Percentiles rank a stretch among this genome's conserved stretches.
phyloP scores from a whole-genome alignment of 2,113 vertebrate species.

The Camelus dromedarius region DNA sequence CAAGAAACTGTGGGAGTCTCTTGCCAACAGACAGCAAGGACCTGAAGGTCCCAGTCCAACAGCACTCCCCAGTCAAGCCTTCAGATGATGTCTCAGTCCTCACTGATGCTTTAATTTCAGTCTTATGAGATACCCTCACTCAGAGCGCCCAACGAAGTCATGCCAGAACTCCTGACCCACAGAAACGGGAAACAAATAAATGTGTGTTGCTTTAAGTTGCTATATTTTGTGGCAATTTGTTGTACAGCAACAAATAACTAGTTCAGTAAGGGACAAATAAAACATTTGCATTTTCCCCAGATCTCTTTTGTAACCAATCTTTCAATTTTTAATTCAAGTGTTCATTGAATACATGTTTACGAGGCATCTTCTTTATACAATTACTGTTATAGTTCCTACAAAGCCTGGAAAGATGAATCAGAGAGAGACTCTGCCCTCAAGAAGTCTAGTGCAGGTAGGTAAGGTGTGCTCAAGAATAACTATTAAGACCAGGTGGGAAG shows the following conservation, averaged over 20 bases:
- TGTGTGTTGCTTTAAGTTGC: background rate
- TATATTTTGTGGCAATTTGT: background rate
- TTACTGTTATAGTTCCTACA: background rate
- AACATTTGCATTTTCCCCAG: background rate
- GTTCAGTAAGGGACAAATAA: background rate
- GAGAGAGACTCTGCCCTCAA: background rate
- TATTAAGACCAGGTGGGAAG: background rate
- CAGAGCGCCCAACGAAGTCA: background rate
- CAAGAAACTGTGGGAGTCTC: background rate
- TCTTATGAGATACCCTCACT: background rate
- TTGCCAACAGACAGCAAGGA: background rate
- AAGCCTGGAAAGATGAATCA: background rate
- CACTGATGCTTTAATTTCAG: background rate
- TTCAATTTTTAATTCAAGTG: conserved; percentile 43
- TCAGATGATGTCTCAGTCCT: background rate
- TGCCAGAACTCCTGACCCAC: background rate
- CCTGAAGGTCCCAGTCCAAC: background rate
- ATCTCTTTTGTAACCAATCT: background rate
- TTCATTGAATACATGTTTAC: conserved; percentile 29
- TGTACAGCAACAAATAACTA: background rate
- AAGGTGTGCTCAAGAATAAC: background rate
- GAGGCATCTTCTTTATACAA: background rate
- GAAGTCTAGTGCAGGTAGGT: background rate
- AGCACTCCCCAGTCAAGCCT: background rate
- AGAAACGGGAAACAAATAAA: background rate